Evolutionary conservation across 2,113 vertebrate genomes (phyloP).

Genomic region (Asarcornis scutulata): DNA sequence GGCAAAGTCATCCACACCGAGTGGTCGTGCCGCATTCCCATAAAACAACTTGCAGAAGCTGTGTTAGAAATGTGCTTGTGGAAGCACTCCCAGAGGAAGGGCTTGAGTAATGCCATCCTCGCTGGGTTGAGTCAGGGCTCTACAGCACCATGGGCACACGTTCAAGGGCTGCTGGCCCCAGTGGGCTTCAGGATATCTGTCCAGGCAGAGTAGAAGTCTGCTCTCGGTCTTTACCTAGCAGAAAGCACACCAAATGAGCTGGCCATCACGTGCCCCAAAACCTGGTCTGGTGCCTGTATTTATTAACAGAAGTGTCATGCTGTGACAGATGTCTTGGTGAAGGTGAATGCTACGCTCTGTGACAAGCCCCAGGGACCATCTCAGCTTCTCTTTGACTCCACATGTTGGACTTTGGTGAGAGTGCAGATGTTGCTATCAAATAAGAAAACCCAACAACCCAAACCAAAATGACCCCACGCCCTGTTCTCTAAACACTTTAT

Average conservation of each 20-base stretch:
- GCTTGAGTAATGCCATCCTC: neutral
- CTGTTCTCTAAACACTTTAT: neutral
- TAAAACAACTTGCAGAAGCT: slow-evolving; percentile 34
- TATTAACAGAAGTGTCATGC: neutral
- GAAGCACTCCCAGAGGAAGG: neutral
- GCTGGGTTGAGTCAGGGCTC: neutral
- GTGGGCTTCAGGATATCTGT: no score
- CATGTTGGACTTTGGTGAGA: neutral
- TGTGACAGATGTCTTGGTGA: neutral
- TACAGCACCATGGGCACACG: fast-evolving
- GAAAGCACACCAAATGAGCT: neutral
- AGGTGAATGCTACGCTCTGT: fast-evolving
- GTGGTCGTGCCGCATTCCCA: neutral
- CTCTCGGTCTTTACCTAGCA: no score
- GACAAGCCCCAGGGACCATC: neutral
- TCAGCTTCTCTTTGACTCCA: neutral
- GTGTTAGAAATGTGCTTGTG: slow-evolving; percentile 3
- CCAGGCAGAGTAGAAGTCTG: neutral
- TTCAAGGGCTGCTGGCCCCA: neutral
- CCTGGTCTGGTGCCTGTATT: neutral
- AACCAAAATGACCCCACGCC: neutral
- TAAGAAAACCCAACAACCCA: neutral
- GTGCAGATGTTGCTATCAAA: neutral
- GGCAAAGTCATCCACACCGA: neutral
- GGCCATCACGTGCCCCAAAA: neutral